Evolutionary conservation across 2,113 vertebrate species (phyloP), one percentile per base, ranked within the genome.

Genomic region (Tupaia chinensis): DNA sequence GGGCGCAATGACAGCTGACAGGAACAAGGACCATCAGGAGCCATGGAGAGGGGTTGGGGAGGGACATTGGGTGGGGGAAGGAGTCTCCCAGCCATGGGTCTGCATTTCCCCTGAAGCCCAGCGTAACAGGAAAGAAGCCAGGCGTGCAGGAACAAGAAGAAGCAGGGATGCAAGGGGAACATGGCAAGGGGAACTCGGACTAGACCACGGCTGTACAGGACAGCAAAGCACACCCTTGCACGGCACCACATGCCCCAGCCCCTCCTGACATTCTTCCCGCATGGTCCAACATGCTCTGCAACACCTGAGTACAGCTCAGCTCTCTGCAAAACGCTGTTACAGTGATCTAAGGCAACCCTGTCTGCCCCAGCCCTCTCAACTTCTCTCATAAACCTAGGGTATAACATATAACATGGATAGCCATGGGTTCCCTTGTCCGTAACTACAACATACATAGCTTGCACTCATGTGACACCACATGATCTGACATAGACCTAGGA

Each of bases 1-100:
- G 79, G 98, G 96, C 4, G 99, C 98, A 0, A 99, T 79, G 11
- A 89, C 94, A 56, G 98, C 99, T 99, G 98, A 10, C 32, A 90
- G 4, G 34, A 91, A 54, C 3, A 4, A 87, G 11, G 4, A 73
- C 20, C 2, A 73, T 81, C 9, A 85, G 73, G 25, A 7, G 5
- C 29, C 29, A 69, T 16, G 60, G 9, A 9, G 53, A 5, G 0
- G 10, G n/a, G 0, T 44, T 5, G 1, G 11, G 23, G 29, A 74
- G 29, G 56, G 5, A 25, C 20, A 29, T 44, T 44, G 44, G 44
- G 44, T 44, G 44, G 44, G 44, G 44, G 44, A 3, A 5, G 44
- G 5, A 5, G 44, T n/a, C 44, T 44, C 44, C 44, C 44, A 44
- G 44, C 44, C 44, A 44, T 3, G 44, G 44, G 44, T 44, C 44